A percentile compares a stretch with the other conserved stretches of the same genome.
phyloP scores from a whole-genome alignment of 2,113 vertebrate genomes.

The Capreolus pygargus region DNA sequence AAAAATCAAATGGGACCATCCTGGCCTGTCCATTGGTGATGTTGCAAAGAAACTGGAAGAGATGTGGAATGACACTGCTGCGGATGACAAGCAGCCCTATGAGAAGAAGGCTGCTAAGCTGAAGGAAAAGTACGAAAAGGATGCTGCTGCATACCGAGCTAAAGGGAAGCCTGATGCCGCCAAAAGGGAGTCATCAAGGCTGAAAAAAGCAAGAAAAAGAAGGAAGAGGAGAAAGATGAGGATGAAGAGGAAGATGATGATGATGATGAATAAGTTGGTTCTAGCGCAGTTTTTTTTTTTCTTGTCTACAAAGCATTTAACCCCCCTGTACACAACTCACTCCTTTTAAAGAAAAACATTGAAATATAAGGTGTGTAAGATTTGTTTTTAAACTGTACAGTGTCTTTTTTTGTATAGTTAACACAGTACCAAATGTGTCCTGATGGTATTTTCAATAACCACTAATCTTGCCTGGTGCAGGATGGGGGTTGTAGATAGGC shows the following conservation, averaged over 20 bases:
- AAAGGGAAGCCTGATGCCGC: not conserved
- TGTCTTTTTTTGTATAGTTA: conserved; percentile 85
- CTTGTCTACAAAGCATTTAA: conserved; percentile 79
- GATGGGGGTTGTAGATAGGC: conserved; percentile 89
- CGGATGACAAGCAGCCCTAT: not conserved
- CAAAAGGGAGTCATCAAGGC: not conserved
- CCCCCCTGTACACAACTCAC: conserved; percentile 90
- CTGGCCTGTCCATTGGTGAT: not conserved
- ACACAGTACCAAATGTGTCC: not conserved
- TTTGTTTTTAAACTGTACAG: conserved; percentile 94
- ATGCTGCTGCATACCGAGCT: not conserved
- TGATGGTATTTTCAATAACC: not conserved
- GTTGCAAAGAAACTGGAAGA: not conserved
- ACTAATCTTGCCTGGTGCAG: conserved; percentile 82
- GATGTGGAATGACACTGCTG: not conserved
- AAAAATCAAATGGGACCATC: not conserved
- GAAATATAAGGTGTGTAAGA: conserved; percentile 93
- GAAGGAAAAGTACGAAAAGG: not conserved
- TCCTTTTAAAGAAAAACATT: conserved; percentile 89
- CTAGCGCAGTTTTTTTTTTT: not conserved
- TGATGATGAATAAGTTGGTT: not conserved
- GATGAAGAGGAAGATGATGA: not conserved
- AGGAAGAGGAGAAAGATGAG: not conserved
- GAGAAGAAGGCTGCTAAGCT: not conserved
- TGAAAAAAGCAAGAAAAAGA: not conserved